These are phyloP conservation scores for Cavia aperea DNA, from an alignment of 2,113 vertebrate genomes.

Conservation along the genomic window DNA sequence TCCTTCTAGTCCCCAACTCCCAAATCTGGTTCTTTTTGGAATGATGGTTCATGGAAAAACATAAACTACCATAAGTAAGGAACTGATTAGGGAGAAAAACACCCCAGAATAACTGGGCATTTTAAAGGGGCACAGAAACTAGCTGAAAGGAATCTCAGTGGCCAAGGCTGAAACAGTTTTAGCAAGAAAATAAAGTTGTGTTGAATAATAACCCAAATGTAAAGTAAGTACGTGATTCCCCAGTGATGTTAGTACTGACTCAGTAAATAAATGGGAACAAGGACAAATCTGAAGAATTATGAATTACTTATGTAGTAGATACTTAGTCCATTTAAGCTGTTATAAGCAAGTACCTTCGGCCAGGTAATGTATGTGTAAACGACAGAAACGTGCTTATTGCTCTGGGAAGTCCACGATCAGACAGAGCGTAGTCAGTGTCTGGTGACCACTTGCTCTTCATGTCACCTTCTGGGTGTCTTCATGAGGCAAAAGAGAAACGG, in stretches of 20 bases:
- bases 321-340: background rate
- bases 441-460: background rate
- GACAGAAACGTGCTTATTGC: background rate
- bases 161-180: background rate
- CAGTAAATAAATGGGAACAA: background rate
- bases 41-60: background rate
- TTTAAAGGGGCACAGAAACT: background rate
- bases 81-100: background rate
- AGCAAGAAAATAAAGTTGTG: background rate
- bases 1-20: background rate
- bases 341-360: background rate
- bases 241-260: background rate
- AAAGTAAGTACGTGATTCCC: background rate
- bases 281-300: background rate
- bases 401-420: background rate
- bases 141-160: background rate
- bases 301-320: background rate
- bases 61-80: background rate
- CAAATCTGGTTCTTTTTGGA: conserved; percentile 1
- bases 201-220: background rate
- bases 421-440: background rate
- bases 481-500: too few species aligned
- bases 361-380: background rate
- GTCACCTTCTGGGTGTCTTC: too few species aligned
- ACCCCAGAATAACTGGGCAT: accelerated